Base-by-base conservation (phyloP, 2,797 vertebrate species). In the Myioborus miniatus region DNA sequence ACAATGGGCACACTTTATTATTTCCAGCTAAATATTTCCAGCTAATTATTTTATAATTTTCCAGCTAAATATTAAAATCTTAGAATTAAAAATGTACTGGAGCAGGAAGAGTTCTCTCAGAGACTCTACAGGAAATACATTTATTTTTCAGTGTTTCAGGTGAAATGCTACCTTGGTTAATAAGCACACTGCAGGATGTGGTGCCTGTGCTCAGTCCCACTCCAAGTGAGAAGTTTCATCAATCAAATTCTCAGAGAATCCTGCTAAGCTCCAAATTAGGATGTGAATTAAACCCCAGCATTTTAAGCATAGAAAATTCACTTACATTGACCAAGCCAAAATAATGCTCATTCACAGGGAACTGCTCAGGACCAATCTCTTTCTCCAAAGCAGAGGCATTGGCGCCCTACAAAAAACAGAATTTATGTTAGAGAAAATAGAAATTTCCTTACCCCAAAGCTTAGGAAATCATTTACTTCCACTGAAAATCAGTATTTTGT, bases 351-450 rank as follows among this genome's bases (percentile, higher is more conserved):
- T 97, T 97, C 90, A 97, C 96, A 60, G 97, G 97, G 93, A 98
- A 98, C 89, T 97, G 96, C 19, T 97, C 97, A 67, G 97, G 96
- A 95, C 97, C 97, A 96, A 97, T 98, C 93, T 98, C 97, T 97
- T 98, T 98, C 97, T 98, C 97, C 97, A 97, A 97, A 97, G 97
- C 95, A 83, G 97, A 98, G 93, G 97, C 97, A 97, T 97, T 97
- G 95, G 97, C 93, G 95, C 97, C 97, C 97, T 98, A 69, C 8
- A 70, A 96, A 87, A 43, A 86, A 32, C 3, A 26, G 82, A 2
- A 5, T 16, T 47, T 44, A 13, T 12, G n/a, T 87, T 36, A 59
- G 34, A 69, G 26, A 30, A n/a, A 55, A 63, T 18, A 26, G 26
- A n/a, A 5, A 39, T 3, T 53, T 49, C 20, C 14, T 21, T 3